Base-by-base conservation (phyloP, 2,113 vertebrate species). In the Phalacrocorax aristotelis region DNA sequence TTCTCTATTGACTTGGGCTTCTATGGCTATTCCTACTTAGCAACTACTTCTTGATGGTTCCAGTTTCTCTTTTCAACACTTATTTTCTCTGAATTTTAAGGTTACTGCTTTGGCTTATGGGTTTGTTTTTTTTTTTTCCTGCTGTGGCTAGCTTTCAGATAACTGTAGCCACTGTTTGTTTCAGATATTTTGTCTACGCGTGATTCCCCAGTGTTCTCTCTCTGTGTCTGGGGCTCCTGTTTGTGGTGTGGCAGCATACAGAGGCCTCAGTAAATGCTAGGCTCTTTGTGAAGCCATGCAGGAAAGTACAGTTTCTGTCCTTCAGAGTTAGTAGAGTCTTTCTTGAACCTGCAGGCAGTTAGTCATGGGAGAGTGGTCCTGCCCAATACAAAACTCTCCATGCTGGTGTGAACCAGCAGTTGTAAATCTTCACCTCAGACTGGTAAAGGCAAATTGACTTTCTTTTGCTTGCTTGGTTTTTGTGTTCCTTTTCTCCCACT, bases 171-270 rank as follows among this genome's bases (percentile, higher is more conserved):
- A 11, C 74, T 93, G 46, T 74, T 66, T 76, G 51, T 60, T 89
- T 82, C 21, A 48, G 52, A 7, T 74, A 10, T 27, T 71, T 93
- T 85, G 40, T 44, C 54, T 89, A 14, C 5, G 17, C 27, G 79
- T 40, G 70, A 69, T 76, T 87, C 51, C 26, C 18, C 21, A 30
- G 51, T 34, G 21, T 62, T 77, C 17, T n/a, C 23, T 48, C 75
- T 52, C n/a, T 46, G 27, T 44, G 78, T 46, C 58, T 61, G 51
- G 82, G 57, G 30, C 72, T 84, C 32, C 44, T 89, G 44, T 57
- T 65, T 29, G 36, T 76, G 34, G 40, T 0, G 0, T 64, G 51
- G 68, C 46, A 22, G 46, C 17, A 6, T 52, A 25, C 15, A 55
- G 88, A 90, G 74, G 64, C 60, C 46, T 80, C 38, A 7, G 81